Evolutionary conservation across 2,113 vertebrate genomes (phyloP), one percentile per base, ranked within the genome.

Genomic region (Syrmaticus mikado): DNA sequence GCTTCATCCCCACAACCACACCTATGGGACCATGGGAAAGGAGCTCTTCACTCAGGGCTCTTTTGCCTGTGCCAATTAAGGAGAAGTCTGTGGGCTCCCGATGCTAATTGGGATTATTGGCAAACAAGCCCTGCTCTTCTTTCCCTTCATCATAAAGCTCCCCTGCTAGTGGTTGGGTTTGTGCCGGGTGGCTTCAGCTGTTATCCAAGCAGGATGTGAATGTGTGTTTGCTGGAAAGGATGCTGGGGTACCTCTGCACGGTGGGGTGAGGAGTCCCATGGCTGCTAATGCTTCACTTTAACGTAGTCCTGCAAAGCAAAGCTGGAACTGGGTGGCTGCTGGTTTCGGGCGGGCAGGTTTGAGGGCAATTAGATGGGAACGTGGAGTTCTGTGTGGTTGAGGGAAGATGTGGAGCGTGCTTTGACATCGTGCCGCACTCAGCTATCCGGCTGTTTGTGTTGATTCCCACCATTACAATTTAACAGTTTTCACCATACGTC

Each of bases 371-470:
- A 41, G 64, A n/a, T 3, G 10, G n/a, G 61, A 86, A 43, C 70
- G 30, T 27, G 13, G 0, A 36, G 68, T 90, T 84, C 76, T 65
- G 52, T 13, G 0, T 43, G 74, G 93, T 34, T 1, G 2, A n/a
- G 77, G 48, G 90, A 76, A 20, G 88, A 53, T 11, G 17, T 27
- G 73, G 85, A 81, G 61, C 10, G 0, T 53, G 79, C 64, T 58
- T 28, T 45, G 79, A 58, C 0, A 0, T 38, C 8, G 36, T 18
- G 84, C 62, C 1, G 1, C 0, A 8, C 53, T n/a, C 65, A 5
- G 72, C 82, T 71, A 24, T 61, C 82, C 83, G 45, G 85, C 50
- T 22, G 60, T 53, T 88, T 52, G 73, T 74, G 50, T 75, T 50
- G 70, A 60, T 94, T 81, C 86, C 90, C 36, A 8, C 55, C 8